Base-by-base conservation (phyloP, 2,888 invertebrate species). In the Drosophila pseudotalamancana region DNA sequence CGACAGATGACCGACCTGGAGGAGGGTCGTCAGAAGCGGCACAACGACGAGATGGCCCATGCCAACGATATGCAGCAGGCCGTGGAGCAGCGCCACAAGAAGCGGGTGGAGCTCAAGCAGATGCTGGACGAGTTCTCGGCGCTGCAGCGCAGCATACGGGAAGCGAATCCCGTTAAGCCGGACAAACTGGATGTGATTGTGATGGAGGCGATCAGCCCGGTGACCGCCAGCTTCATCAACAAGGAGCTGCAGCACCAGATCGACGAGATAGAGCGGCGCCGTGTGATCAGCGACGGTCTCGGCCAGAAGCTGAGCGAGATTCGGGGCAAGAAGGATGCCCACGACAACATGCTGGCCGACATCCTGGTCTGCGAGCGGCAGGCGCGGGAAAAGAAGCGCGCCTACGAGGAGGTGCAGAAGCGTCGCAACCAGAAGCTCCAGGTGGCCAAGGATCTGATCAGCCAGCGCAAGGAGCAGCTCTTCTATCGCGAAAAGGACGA, bases 401-500 rank as follows among this genome's bases (percentile, higher is more conserved):
- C 59, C 1, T 16, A 39, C 4, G 39, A 63, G 45, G 62, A 49
- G 11, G 55, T 64, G 0, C 19, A 48, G 12, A 43, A 31, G 9
- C 55, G 42, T 1, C 39, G 32, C 34, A 50, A 45, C 23, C 48
- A 43, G 19, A 80, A 77, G 56, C 53, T 34, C 6, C 42, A 66
- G 51, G 59, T 76, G 11, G 69, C 77, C 34, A 61, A 59, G n/a
- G 61, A 87, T 49, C 45, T 87, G 23, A 68, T 66, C 9, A 45
- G 45, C 6, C 74, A 72, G 46, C 65, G 54, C 14, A 12, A 57
- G 14, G 81, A 83, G 54, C 63, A 80, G 25, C 31, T 64, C 31
- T 51, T 68, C 49, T 65, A 55, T 37, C 53, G 49, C 4, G 61
- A 59, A 0, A 53, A 69, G 43, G 54, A 56, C 16, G 51, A 55